Evolutionary conservation across 1,140 invertebrate species (phyloP), one percentile per base, ranked within the genome.

Genomic region (Eulimnadia texana): DNA sequence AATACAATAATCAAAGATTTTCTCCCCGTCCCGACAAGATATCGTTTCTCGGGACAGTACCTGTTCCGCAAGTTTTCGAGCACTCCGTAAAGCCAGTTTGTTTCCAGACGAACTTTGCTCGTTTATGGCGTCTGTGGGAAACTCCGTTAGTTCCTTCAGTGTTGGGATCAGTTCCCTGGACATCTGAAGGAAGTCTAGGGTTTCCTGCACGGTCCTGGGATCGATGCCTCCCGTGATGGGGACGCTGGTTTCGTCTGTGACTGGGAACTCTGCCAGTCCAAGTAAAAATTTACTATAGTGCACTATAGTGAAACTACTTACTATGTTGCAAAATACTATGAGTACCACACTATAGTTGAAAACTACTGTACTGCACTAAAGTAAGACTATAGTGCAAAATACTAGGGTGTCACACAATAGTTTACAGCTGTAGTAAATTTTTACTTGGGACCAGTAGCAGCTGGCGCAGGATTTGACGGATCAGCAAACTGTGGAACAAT

Each of bases 41-140:
- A n/a, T n/a, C n/a, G n/a, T n/a, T n/a, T n/a, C n/a, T n/a, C n/a
- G n/a, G n/a, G n/a, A n/a, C n/a, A 42, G 6, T 42, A 42, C 33
- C 33, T 9, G 87, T 87, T 1, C 86, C 88, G 71, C 90, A 93
- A n/a, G 81, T 79, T 68, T 82, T 82, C 0, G 82, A 83, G 72
- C 90, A 93, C 51, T 84, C 78, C 1, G 82, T 83, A 58, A 86
- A 84, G 0, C 85, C 84, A 6, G 81, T 73, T n/a, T 86, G 78
- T 69, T 85, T 88, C 89, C 89, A 93, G 1, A 77, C 68, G 66
- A 85, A 89, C 27, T 52, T 25, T 22, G 27, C 42, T 27, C 28
- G 23, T 20, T 33, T 49, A 27, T 27, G 24, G 23, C 20, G 22
- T 27, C 11, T 58, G 55, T 47, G 24, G 33, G 6, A 9, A 16